Evolutionary conservation across 2,888 invertebrate genomes (phyloP).

Genomic region (Acanthosepion lycidas): DNA sequence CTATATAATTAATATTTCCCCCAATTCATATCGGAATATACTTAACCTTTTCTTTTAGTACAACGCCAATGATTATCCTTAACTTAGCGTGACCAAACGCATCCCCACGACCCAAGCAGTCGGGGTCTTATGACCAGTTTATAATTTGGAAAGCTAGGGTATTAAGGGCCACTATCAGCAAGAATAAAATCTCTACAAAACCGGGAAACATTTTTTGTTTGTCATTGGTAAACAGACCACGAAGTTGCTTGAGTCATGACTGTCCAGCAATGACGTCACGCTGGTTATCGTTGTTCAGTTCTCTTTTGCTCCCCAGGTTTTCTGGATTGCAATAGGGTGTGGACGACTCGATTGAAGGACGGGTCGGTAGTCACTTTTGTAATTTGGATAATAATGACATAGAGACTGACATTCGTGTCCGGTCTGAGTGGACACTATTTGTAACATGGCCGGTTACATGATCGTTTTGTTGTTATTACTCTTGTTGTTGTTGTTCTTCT

Average conservation of each 20-base stretch:
- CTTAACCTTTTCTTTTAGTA: background rate
- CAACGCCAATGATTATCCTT: background rate
- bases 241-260: background rate
- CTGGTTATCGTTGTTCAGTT: background rate
- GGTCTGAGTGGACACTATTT: background rate
- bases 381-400: background rate
- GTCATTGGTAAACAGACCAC: slow-evolving; percentile 12
- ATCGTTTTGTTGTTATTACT: background rate
- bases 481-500: background rate
- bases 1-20: background rate
- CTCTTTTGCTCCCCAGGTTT: background rate
- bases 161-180: background rate
- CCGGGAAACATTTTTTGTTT: background rate
- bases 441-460: background rate
- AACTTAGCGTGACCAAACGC: background rate
- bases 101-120: background rate
- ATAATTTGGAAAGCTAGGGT: background rate
- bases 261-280: background rate
- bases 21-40: background rate
- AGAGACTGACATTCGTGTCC: background rate
- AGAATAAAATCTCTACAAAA: background rate
- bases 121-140: background rate
- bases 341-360: background rate
- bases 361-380: background rate
- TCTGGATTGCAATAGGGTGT: background rate